A percentile compares a stretch with the other conserved stretches of the same genome.
Evolutionary conservation across 1,140 invertebrate genomes (phyloP).

Genomic region (Neuroterus valhalla): DNA sequence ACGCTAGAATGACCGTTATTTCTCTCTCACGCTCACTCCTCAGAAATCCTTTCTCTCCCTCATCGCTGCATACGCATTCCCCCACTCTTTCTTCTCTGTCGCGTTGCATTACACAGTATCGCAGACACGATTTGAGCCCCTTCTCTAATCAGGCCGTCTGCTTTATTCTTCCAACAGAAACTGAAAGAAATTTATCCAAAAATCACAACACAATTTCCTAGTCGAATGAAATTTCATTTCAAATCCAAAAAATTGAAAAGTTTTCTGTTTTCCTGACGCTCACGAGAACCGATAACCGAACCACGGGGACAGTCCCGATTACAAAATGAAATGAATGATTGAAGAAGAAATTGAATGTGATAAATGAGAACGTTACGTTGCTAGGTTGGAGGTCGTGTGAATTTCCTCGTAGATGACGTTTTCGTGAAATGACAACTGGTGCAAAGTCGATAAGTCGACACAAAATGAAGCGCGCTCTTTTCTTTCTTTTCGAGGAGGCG

Average conservation of each 20-base stretch:
- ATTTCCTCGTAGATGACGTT: no score
- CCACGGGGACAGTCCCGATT: not conserved
- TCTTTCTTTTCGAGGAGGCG: constrained; percentile 13
- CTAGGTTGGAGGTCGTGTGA: no score
- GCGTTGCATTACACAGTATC: not conserved
- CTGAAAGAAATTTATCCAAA: no score
- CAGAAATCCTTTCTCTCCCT: not conserved
- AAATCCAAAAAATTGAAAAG: no score
- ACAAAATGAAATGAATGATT: no score
- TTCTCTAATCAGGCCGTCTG: not conserved
- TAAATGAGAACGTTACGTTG: not conserved
- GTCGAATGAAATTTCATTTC: no score
- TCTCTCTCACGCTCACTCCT: not conserved
- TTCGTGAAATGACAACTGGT: not conserved
- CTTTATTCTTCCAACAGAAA: not conserved
- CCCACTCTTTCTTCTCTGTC: not conserved
- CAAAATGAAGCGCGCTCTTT: constrained; percentile 4
- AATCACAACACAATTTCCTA: no score
- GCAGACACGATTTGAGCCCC: not conserved
- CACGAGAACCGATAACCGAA: no score
- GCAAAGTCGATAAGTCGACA: not conserved
- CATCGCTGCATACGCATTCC: not conserved
- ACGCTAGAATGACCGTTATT: not conserved
- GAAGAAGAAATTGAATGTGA: not conserved
- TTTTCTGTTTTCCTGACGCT: no score